Conservation (phyloP, 2,113 vertebrate species). For the Varanus komodoensis region DNA sequence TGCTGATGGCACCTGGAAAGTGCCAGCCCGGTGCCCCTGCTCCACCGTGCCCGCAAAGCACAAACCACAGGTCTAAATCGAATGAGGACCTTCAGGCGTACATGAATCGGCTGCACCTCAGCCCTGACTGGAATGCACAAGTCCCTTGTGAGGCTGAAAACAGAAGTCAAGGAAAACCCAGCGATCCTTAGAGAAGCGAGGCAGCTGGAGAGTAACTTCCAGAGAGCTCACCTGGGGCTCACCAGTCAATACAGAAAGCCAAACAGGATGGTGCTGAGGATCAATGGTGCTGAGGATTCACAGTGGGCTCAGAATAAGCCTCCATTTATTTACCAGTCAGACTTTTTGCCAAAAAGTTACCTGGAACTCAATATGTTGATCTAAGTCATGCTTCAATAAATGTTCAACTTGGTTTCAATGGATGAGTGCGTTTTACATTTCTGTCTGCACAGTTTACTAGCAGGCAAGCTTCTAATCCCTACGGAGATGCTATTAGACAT, state of each 20-base stretch:
- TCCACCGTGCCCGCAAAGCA: neutral
- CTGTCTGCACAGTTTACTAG: conserved; percentile 71
- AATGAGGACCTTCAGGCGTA: neutral
- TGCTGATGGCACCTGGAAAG: too few relatives aligned
- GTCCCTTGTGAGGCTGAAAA: neutral
- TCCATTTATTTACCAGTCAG: conserved; percentile 29
- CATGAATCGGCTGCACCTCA: too few relatives aligned
- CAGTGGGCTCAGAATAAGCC: neutral
- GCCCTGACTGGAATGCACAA: neutral
- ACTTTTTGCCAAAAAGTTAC: conserved; percentile 46
- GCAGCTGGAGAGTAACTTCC: neutral
- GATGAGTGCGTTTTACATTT: conserved; percentile 75
- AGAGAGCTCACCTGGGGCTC: neutral
- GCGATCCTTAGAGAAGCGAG: neutral
- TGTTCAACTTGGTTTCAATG: conserved; percentile 77
- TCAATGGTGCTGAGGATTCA: neutral
- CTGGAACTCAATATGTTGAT: conserved; percentile 79
- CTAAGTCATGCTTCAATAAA: conserved; percentile 72
- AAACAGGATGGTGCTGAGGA: neutral
- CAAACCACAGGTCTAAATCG: neutral
- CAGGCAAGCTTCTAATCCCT: conserved; percentile 70
- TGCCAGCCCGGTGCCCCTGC: too few relatives aligned
- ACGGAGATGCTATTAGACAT: conserved; percentile 76
- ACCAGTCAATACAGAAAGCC: neutral
- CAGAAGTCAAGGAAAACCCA: neutral